A percentile compares a stretch with the other conserved stretches of the same genome.
These are phyloP conservation scores for Abrostola triplasia DNA, from an alignment of 2,888 invertebrate species.

Conservation along the genomic window DNA sequence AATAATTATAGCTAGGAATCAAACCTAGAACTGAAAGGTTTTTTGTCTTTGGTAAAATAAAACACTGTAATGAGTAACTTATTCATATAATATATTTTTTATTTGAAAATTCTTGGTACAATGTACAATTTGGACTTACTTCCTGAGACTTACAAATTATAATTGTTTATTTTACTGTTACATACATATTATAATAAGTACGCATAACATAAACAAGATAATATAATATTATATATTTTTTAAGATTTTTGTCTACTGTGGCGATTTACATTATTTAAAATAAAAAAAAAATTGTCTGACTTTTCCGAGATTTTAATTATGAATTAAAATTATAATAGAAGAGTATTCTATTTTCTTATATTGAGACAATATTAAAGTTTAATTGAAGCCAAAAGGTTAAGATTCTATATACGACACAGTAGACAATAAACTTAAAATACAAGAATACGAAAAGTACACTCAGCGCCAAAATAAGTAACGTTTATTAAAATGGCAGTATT, in stretches of 20 bases:
- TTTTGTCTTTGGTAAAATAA: slow-evolving; percentile 52
- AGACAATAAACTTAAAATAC: slow-evolving; percentile 17
- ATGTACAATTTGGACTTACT: slow-evolving; percentile 81
- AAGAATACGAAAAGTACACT: slow-evolving; percentile 22
- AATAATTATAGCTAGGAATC: no score
- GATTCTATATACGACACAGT: background rate
- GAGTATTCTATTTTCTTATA: no score
- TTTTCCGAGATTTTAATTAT: background rate
- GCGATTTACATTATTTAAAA: no score
- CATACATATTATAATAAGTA: slow-evolving; percentile 39
- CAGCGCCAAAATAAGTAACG: slow-evolving; percentile 13
- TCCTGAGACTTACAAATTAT: slow-evolving; percentile 69
- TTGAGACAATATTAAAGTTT: no score
- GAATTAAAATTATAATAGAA: no score
- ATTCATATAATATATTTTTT: slow-evolving; percentile 81
- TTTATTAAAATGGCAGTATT: slow-evolving; percentile 38
- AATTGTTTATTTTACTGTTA: slow-evolving; percentile 48
- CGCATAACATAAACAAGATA: slow-evolving; percentile 36
- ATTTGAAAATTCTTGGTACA: slow-evolving; percentile 84
- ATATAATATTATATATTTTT: background rate
- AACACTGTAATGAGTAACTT: slow-evolving; percentile 81
- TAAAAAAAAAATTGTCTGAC: no score
- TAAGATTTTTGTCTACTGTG: slow-evolving; percentile 11
- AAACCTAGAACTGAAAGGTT: no score
- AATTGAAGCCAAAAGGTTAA: no score